These are phyloP conservation scores for Diachrysia chrysitis DNA, from an alignment of 2,888 invertebrate genomes.

Conservation along the genomic window DNA sequence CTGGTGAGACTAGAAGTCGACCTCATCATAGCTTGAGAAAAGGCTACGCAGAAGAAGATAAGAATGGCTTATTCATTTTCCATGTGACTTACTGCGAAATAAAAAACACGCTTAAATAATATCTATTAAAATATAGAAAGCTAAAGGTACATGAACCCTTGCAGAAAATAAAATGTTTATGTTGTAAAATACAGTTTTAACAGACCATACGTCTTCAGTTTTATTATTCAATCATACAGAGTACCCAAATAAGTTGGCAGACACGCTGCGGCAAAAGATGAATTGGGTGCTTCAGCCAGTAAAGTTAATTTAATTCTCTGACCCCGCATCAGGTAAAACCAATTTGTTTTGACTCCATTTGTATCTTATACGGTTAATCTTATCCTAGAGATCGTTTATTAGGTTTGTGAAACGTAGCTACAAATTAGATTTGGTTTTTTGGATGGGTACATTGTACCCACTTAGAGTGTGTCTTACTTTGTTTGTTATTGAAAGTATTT, in stretches of 20 bases:
- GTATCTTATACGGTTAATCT: constrained; percentile 48
- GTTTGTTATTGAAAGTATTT: background rate
- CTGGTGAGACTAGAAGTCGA: too few relatives aligned
- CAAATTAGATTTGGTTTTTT: constrained; percentile 6
- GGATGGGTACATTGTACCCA: background rate
- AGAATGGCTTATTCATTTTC: too few relatives aligned
- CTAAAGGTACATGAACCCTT: background rate
- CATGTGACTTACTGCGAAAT: too few relatives aligned
- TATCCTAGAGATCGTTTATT: constrained; percentile 32
- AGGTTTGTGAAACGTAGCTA: constrained; percentile 10
- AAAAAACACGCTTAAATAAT: too few relatives aligned
- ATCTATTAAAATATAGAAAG: too few relatives aligned
- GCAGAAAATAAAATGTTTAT: background rate
- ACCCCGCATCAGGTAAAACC: constrained; percentile 41
- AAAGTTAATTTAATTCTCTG: constrained; percentile 50
- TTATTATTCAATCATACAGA: constrained; percentile 38
- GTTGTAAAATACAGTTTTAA: background rate
- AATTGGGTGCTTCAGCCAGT: constrained; percentile 29
- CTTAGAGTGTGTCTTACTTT: background rate
- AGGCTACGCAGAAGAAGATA: too few relatives aligned
- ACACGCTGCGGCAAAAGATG: constrained; percentile 35
- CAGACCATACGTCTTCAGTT: constrained; percentile 3
- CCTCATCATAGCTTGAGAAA: too few relatives aligned
- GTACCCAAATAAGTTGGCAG: constrained; percentile 28
- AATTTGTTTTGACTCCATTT: constrained; percentile 46